Evolutionary conservation across 2,113 vertebrate species (phyloP), one percentile per base, ranked within the genome.

Genomic region (Labeo rohita): DNA sequence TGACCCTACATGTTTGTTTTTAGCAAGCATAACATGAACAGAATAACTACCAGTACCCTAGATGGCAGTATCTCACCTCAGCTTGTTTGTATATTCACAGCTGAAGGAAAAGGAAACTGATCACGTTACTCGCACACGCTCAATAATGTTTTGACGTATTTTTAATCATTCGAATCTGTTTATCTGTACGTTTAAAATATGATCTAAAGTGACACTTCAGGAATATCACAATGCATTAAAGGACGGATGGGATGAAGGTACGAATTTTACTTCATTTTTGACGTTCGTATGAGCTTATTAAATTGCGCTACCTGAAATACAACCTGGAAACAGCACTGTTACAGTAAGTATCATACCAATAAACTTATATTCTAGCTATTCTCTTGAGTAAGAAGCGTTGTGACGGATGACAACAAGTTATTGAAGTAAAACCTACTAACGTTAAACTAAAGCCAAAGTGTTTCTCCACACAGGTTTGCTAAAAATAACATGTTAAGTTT

Each of bases 291-390:
- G 28, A 52, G 45, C 23, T 52, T 8, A n/a, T 36, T 36, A 11
- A 21, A 11, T 15, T 45, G n/a, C 11, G 56, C 23, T 65, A 43
- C 56, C 79, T 28, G n/a, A 3, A 34, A 18, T 34, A 34, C 45
- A 68, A 52, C 47, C 63, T 82, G 80, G 80, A 21, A 68, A 49
- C 68, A 16, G 6, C 52, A 52, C 50, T 52, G 4, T 12, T 28
- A 68, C 61, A n/a, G 61, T 52, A 82, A 81, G 45, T 81, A 28
- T 81, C 23, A 54, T 28, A 75, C n/a, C n/a, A 15, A 54, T 15
- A 16, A 5, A 77, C 4, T 3, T 5, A 23, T 18, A 0, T 77
- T 54, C 7, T 54, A 18, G 34, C 0, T 50, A 2, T 52, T 52
- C n/a, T 49, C n/a, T 10, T 18, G 45, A 34, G 75, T 52, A 36